Percentiles rank a stretch among this genome's conserved stretches.
phyloP scores from a whole-genome alignment of 35 echinoderm and acorn worm species.

The Strongylocentrotus purpuratus region DNA sequence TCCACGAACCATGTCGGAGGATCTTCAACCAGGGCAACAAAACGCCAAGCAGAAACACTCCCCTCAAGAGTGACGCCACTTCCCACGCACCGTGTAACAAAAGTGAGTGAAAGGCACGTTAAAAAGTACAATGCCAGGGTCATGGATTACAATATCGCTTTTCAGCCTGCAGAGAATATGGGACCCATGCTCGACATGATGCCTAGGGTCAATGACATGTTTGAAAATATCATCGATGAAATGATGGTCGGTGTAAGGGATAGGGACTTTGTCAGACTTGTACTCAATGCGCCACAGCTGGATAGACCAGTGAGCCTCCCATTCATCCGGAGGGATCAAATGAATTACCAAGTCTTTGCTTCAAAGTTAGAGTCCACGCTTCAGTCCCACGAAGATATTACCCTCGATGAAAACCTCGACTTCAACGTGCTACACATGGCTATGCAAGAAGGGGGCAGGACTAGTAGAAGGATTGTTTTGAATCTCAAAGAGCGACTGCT shows the following conservation, averaged over 20 bases:
- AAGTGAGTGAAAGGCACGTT: neutral
- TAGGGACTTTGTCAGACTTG: neutral
- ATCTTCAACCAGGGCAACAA: neutral
- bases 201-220: neutral
- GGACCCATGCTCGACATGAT: neutral
- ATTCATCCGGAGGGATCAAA: neutral
- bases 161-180: neutral
- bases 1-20: neutral
- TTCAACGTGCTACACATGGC: constrained; percentile 4
- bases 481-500: neutral
- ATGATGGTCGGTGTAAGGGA: neutral
- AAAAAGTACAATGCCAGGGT: constrained; percentile 7
- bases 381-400: neutral
- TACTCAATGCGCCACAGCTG: constrained; percentile 23
- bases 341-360: neutral
- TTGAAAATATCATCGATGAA: constrained; percentile 17
- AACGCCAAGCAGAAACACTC: neutral
- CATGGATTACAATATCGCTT: neutral
- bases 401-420: neutral
- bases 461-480: neutral
- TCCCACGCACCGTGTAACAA: neutral
- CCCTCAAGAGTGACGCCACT: neutral
- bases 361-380: neutral
- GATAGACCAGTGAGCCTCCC: constrained; percentile 17
- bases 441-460: neutral